Evolutionary conservation across 1,140 invertebrate genomes (phyloP), one percentile per base, ranked within the genome.

Genomic region (Zaprionus kolodkinae): DNA sequence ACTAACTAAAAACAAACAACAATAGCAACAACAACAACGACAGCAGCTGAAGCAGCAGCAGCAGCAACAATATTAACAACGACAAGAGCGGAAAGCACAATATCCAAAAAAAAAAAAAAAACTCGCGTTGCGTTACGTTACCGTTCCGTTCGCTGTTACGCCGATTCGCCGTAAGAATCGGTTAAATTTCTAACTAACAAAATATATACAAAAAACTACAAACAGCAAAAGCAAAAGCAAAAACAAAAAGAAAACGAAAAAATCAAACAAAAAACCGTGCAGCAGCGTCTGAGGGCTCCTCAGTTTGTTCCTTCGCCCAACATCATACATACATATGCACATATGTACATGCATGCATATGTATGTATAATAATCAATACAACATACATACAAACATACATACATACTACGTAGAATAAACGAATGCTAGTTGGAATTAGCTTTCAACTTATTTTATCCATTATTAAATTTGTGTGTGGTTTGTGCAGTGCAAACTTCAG

Each of bases 1-100:
- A 90, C 82, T 82, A 87, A 83, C 88, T 88, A 91, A 84, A 90
- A 91, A 80, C 87, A 91, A 91, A 84, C 80, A 71, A 70, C 67
- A 90, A 86, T 35, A 86, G 76, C 76, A 82, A 68, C 48, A 21
- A 21, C 76, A 82, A 68, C 48, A 87, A 84, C 80, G 68, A 67
- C 67, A 90, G 82, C 40, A 86, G 76, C 76, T 79, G 65, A 43
- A 63, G 45, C 45, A 68, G 48, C 40, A 71, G 27, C 17, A 63
- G 45, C 45, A 68, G 48, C 40, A 71, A n/a, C 17, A 15, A 25
- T 17, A 45, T 38, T 33, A 64, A 40, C 17, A 54, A 35, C 52
- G 5, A 50, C 45, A 50, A 35, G 13, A 64, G 25, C 36, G 40
- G 30, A 50, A 55, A 76, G 63, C 33, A 54, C 62, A 65, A 80